Percentiles rank a stretch among this genome's conserved stretches.
phyloP scores from a whole-genome alignment of 2,797 vertebrate genomes.

The Argentina silus region DNA sequence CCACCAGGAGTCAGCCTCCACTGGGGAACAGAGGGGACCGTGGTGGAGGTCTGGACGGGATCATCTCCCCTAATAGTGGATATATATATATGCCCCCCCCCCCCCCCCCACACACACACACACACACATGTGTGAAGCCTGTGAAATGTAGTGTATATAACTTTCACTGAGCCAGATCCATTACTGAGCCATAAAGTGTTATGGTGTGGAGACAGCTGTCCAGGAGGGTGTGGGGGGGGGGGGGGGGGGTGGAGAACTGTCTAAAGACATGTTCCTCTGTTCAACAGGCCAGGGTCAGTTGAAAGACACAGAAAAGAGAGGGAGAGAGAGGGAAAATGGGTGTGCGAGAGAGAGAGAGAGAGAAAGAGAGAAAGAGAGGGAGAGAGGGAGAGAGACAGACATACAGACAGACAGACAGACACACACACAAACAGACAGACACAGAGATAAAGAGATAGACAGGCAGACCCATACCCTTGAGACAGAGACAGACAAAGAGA shows the following conservation, averaged over 20 bases:
- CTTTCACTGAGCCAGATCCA: conserved; percentile 56
- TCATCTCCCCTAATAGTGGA: background rate
- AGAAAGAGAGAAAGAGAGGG: conserved; percentile 26
- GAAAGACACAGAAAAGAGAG: conserved; percentile 25
- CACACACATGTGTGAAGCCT: background rate
- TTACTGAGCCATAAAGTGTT: conserved; percentile 58
- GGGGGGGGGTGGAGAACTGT: conserved; percentile 25
- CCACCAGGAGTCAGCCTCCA: conserved; percentile 61
- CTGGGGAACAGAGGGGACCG: background rate
- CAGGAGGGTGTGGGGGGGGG: conserved; percentile 24
- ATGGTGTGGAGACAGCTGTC: conserved; percentile 74
- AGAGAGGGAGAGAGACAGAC: conserved; percentile 1
- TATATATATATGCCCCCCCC: background rate
- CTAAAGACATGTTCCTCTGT: conserved; percentile 38
- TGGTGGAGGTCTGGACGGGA: background rate
- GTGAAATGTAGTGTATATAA: conserved; percentile 54
- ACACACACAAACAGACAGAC: no score
- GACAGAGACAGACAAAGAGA: no score
- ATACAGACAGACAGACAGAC: no score
- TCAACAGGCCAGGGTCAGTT: conserved; percentile 54
- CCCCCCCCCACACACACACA: no score
- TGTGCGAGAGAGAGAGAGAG: conserved; percentile 18
- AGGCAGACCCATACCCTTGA: no score
- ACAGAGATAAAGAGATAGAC: no score
- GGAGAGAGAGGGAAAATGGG: conserved; percentile 16